Conservation (phyloP, 2,888 invertebrate species). For the Bruchidius siliquastri region DNA sequence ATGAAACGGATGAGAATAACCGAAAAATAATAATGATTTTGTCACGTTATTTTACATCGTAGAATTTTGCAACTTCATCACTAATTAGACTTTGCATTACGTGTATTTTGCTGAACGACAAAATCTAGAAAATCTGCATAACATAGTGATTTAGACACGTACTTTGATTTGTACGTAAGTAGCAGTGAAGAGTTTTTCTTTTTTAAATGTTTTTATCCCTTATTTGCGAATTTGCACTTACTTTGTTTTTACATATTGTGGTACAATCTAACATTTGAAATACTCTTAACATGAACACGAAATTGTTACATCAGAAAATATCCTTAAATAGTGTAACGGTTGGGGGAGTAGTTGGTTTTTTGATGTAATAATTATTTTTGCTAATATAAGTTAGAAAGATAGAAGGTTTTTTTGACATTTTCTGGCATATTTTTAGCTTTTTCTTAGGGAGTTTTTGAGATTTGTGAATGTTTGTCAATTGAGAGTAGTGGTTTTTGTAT, state of each 20-base stretch:
- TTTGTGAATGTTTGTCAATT: constrained; percentile 27
- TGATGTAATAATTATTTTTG: neutral
- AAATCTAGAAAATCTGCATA: constrained; percentile 36
- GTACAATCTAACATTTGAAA: neutral
- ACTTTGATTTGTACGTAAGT: constrained; percentile 40
- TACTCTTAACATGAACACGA: neutral
- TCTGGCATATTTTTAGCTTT: constrained; percentile 30
- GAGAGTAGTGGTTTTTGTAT: constrained; percentile 5
- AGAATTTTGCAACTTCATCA: constrained; percentile 16
- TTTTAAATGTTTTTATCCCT: constrained; percentile 27
- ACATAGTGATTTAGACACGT: constrained; percentile 32
- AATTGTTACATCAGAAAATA: neutral
- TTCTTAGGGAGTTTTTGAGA: constrained; percentile 24
- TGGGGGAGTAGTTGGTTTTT: neutral
- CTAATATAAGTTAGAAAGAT: neutral
- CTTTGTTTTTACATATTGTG: constrained; percentile 22
- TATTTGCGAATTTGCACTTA: constrained; percentile 39
- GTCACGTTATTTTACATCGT: constrained; percentile 22
- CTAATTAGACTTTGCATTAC: constrained; percentile 30
- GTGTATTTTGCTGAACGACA: constrained; percentile 14
- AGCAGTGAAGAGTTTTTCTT: constrained; percentile 23
- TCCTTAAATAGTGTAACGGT: neutral
- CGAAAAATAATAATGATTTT: constrained; percentile 1
- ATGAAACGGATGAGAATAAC: no score
- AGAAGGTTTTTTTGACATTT: constrained; percentile 1